Evolutionary conservation across 30 jellyfish, hydroid and myxozoan species (phyloP), one percentile per base, ranked within the genome.

Genomic region (Phacellophora camtschatica): DNA sequence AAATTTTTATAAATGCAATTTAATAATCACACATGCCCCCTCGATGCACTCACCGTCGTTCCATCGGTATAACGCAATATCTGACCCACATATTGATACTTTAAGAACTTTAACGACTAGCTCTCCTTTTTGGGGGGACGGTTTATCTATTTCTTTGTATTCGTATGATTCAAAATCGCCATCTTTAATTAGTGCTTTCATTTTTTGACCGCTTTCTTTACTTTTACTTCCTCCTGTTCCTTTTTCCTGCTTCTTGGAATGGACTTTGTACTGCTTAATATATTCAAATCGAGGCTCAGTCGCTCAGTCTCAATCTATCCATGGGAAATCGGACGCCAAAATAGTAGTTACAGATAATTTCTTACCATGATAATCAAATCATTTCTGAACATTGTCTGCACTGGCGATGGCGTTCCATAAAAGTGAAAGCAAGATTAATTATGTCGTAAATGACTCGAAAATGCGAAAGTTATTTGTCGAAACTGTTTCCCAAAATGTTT

Each of bases 1-100:
- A n/a, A n/a, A n/a, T n/a, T n/a, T n/a, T n/a, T n/a, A n/a, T n/a
- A n/a, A n/a, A n/a, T n/a, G n/a, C n/a, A n/a, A n/a, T n/a, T n/a
- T n/a, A n/a, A n/a, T n/a, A n/a, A n/a, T n/a, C n/a, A n/a, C n/a
- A n/a, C n/a, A n/a, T n/a, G n/a, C n/a, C n/a, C n/a, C n/a, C n/a
- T n/a, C n/a, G n/a, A n/a, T n/a, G n/a, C n/a, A n/a, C 83, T 58
- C 25, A 82, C 94, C 43, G 22, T 82, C 80, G 56, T 69, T 41
- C 87, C 94, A 82, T 24, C 23, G 53, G 37, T 66, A 82, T 42
- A 82, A 42, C 13, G 79, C 73, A 56, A 82, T 82, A 68, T 82
- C 94, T n/a, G 94, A 82, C n/a, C 94, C 94, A 35, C 94, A 82
- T 12, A 82, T 82, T 12, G 94, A 82, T 16, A 69, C 86, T 37